These are phyloP conservation scores for Rhinatrema bivittatum DNA, from an alignment of 2,797 vertebrate genomes.

Conservation along the genomic window DNA sequence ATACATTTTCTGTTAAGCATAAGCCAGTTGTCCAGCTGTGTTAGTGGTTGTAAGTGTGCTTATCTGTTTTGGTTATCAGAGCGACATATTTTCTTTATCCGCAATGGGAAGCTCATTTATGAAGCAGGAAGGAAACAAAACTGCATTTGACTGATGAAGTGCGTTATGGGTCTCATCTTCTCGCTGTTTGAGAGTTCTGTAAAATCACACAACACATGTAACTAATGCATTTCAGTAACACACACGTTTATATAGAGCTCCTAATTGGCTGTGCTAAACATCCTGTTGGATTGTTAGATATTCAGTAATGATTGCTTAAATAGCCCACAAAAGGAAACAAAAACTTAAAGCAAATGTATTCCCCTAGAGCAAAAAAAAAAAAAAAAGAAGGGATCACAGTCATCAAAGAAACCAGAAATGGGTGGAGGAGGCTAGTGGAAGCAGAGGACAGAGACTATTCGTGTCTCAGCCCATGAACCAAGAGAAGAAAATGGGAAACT, in stretches of 20 bases:
- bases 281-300: slow-evolving; percentile 11
- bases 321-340: slow-evolving; percentile 8
- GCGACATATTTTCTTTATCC: slow-evolving; percentile 14
- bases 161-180: slow-evolving; percentile 14
- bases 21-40: background rate
- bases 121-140: slow-evolving; percentile 28
- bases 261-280: background rate
- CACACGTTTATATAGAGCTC: background rate
- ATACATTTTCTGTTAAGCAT: background rate
- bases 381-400: slow-evolving; percentile 9
- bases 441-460: too few relatives aligned
- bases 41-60: background rate
- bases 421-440: background rate
- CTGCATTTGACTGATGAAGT: slow-evolving; percentile 9
- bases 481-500: too few relatives aligned
- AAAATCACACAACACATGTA: slow-evolving; percentile 12
- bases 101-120: slow-evolving; percentile 31
- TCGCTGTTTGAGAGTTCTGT: slow-evolving; percentile 12
- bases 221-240: slow-evolving; percentile 1
- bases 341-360: background rate
- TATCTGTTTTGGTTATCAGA: slow-evolving; percentile 28
- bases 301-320: slow-evolving; percentile 14
- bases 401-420: background rate
- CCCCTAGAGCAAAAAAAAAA: slow-evolving; percentile 8
- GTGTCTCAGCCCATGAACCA: too few relatives aligned